Evolutionary conservation across 1,140 invertebrate species (phyloP).

Genomic region (Drosophila teissieri): DNA sequence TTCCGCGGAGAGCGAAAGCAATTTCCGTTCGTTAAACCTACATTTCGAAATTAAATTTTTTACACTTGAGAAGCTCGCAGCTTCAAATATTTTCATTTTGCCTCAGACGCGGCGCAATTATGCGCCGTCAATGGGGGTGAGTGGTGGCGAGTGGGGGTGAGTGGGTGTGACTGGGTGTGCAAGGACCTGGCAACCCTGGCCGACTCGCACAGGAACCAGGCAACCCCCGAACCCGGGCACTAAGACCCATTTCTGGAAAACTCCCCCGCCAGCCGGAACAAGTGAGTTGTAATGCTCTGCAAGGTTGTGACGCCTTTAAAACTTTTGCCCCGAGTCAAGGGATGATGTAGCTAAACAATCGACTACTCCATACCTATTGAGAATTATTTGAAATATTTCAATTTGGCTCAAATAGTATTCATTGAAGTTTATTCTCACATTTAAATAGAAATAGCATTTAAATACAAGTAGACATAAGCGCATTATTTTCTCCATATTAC

Average conservation of each 20-base stretch:
- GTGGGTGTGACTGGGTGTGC: too few species aligned
- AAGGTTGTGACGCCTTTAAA: conserved; percentile 47
- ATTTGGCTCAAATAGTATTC: too few species aligned
- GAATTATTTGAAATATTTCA: background rate
- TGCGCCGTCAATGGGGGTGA: conserved; percentile 26
- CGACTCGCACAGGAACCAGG: conserved; percentile 22
- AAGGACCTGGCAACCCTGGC: conserved; percentile 32
- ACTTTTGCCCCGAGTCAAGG: conserved; percentile 8
- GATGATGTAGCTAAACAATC: background rate
- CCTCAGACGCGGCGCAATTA: conserved; percentile 64
- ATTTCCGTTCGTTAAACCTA: conserved; percentile 83
- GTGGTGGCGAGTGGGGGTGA: background rate
- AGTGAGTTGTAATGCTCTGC: conserved; percentile 63
- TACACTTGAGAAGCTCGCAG: conserved; percentile 79
- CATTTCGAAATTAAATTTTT: conserved; percentile 83
- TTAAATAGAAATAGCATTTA: too few species aligned
- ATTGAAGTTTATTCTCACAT: too few species aligned
- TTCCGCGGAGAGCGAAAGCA: conserved; percentile 71
- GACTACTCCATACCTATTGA: conserved; percentile 17
- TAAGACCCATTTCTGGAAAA: conserved; percentile 7
- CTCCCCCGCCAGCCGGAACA: conserved; percentile 8
- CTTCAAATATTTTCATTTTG: conserved; percentile 82
- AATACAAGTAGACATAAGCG: too few species aligned
- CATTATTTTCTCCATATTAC: too few species aligned
- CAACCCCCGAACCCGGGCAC: conserved; percentile 25